These are phyloP conservation scores for Morus bassanus DNA, from an alignment of 2,797 vertebrate genomes.

Conservation along the genomic window DNA sequence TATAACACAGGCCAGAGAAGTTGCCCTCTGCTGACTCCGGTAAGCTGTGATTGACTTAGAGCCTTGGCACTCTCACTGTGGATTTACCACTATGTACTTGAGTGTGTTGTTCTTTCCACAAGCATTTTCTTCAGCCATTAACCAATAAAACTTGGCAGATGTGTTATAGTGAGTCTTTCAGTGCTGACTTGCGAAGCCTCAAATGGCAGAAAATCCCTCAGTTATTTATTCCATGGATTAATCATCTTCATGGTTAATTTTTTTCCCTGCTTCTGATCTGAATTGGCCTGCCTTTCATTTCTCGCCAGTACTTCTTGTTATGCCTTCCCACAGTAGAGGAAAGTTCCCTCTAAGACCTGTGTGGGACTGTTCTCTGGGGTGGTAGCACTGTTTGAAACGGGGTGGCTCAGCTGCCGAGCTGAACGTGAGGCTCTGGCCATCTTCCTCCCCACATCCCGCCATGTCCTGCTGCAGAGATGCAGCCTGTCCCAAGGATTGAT, in stretches of 20 bases:
- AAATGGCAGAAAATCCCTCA: not conserved
- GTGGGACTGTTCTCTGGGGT: not conserved
- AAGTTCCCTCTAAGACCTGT: not conserved
- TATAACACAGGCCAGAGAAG: not conserved
- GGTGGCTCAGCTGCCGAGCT: not conserved
- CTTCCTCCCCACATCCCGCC: not conserved
- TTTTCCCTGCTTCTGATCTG: not conserved
- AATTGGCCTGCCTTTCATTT: not conserved
- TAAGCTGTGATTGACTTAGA: not conserved
- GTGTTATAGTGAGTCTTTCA: accelerated
- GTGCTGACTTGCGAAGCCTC: not conserved
- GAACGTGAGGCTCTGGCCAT: not conserved
- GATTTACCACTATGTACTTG: not conserved
- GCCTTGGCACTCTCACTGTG: not conserved
- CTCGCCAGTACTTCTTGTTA: not conserved
- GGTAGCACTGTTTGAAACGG: not conserved
- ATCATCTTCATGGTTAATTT: not conserved
- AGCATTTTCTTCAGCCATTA: not conserved
- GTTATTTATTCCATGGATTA: not conserved
- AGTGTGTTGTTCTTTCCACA: not conserved
- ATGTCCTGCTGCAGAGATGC: not conserved
- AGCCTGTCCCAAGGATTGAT: no score
- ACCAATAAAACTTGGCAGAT: not conserved
- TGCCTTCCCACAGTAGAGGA: not conserved
- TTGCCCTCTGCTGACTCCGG: not conserved